phyloP scores from a whole-genome alignment of 2,113 vertebrate genomes.

The Procapra przewalskii region DNA sequence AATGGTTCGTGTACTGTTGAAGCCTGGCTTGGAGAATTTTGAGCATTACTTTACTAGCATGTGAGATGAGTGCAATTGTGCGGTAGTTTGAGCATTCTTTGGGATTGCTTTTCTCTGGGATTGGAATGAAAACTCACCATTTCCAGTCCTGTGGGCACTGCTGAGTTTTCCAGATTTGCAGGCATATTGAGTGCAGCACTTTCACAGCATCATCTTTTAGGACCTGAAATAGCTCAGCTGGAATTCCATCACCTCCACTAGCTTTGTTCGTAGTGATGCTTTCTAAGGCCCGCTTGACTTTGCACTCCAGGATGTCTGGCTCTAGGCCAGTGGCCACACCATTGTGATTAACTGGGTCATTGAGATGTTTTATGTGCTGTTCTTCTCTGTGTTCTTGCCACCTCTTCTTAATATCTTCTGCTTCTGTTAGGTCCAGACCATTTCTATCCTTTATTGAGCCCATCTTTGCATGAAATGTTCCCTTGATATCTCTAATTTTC shows the following conservation, averaged over 20 bases:
- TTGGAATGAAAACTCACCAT: background rate
- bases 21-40: background rate
- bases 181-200: background rate
- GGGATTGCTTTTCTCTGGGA: background rate
- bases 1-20: fast-evolving
- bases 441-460: background rate
- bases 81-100: background rate
- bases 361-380: background rate
- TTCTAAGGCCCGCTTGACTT: background rate
- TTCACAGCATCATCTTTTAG: background rate
- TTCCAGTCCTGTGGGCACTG: background rate
- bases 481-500: background rate
- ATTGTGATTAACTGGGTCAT: background rate
- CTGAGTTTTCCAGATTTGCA: background rate
- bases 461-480: background rate
- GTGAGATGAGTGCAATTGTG: background rate
- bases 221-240: background rate
- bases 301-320: background rate
- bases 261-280: background rate
- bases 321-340: background rate
- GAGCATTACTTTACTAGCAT: background rate
- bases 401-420: background rate
- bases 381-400: background rate
- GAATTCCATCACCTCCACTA: background rate
- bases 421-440: background rate